Base-by-base conservation (phyloP, 2,797 vertebrate genomes). In the Oreochromis mossambicus region DNA sequence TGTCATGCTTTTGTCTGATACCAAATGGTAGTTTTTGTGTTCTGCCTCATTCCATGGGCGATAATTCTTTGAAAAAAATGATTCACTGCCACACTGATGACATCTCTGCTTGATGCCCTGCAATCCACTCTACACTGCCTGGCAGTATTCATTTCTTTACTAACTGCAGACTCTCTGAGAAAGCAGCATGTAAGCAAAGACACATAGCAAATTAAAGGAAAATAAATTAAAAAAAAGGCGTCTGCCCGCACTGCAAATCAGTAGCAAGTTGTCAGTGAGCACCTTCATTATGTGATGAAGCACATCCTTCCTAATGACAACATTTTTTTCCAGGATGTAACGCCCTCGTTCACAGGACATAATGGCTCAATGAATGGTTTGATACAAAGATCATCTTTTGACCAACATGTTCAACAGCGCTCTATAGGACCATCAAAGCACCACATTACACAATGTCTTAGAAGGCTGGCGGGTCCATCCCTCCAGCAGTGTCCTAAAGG, bases 41-140 rank as follows among this genome's bases (percentile, higher is more conserved):
- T 86, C 38, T 73, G 85, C 80, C 78, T 90, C 87, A 63, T 92
- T 92, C 85, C 68, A 82, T 7, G 80, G 83, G 29, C 7, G 21
- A 83, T 85, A 76, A 83, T 82, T 90, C 91, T 90, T 81, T 89
- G 83, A 88, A 89, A 89, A 89, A 76, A 86, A 87, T 66, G 58
- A 94, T 90, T 93, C 86, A 86, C 80, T 81, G 79, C 84, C 48
- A 51, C 58, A 52, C 84, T 88, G 93, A 90, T 91, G 91, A 88
- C 90, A 92, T 88, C 84, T 83, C 77, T 58, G 87, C 89, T 86
- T 83, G 86, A 88, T 87, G 82, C 79, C 38, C 43, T 86, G 92
- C 81, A 93, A 93, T 89, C 73, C 46, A 68, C 75, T 17, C 73
- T 55, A 77, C 56, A 14, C 77, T n/a, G 82, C 63, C 83, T 79